Base-by-base conservation (phyloP, 2,888 invertebrate genomes). In the Aproaerema taeniolella region DNA sequence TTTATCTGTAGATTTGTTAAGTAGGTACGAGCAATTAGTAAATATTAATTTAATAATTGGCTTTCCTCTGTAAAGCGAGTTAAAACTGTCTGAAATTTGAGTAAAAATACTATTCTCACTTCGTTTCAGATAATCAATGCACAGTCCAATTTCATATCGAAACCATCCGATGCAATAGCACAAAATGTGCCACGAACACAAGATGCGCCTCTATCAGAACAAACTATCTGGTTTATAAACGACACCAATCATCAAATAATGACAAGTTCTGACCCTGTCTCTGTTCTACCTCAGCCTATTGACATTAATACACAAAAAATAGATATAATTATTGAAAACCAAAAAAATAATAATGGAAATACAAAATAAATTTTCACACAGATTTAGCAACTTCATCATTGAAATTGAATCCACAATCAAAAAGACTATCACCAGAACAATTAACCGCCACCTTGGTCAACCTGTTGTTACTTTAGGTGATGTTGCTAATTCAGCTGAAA, bases 271-370 rank as follows among this genome's bases (percentile, higher is more conserved):
- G 20, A 20, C 20, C 17, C 33, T 12, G 28, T 28, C 28, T 10
- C n/a, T n/a, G n/a, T 28, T 28, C 28, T 11, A 28, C 28, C 28
- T 28, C 28, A 28, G 32, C 32, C 17, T n/a, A n/a, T n/a, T n/a
- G n/a, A n/a, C n/a, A n/a, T n/a, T 32, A 17, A 15, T 17, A 32
- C 32, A 33, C 20, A 33, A 10, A 20, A 33, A 24, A 11, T 24
- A 11, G 13, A 33, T 33, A 33, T 13, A 24, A 24, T 33, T 33
- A 33, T 20, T 12, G 33, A 33, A 33, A 33, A 33, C n/a, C 33
- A 24, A 16, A 33, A 33, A 10, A 24, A 33, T n/a, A 24, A 33
- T 33, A 11, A 33, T 24, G 33, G 33, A 33, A 6, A 33, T 33
- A 5, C 33, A 33, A 33, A 33, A 33, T 24, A 33, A 20, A 33